Base-by-base conservation (phyloP, 1,140 invertebrate genomes). In the Lucilia sericata region DNA sequence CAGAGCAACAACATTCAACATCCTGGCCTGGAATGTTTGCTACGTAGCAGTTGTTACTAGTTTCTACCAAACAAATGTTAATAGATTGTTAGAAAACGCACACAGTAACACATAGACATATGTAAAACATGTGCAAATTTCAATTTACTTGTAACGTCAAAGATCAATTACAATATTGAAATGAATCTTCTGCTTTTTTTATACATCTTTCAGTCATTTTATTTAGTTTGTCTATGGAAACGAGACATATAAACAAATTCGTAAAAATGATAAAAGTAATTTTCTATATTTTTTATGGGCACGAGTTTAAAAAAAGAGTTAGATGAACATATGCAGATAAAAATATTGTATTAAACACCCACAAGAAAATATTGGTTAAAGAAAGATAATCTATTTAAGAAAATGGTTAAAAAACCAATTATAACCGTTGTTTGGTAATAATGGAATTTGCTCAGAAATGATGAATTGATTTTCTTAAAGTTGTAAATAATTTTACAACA, bases 151-250 rank as follows among this genome's bases (percentile, higher is more conserved):
- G 65, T 21, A 70, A 70, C 65, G 65, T 21, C 65, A 70, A 70
- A 70, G 65, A 70, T 70, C 65, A 70, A 70, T 70, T 21, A 70
- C 65, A 70, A 70, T 70, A 70, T 70, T 70, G 65, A 70, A 70
- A 70, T 21, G 65, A 70, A 70, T 70, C 21, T 70, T 70, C 21
- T 60, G 5, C 21, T 70, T 70, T 30, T 30, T 30, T 30, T 30
- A 30, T 30, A 70, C n/a, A 60, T 70, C 65, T 70, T 70, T 19
- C 9, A 70, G 51, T 17, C 51, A 17, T 2, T 10, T 13, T 55
- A 55, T 13, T 42, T 55, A 14, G 51, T 55, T 55, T 55, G 51
- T 13, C 51, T 55, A 55, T 55, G 51, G 12, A 55, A 55, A 12
- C 5, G 51, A 55, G 51, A 55, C 51, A 55, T 17, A 55, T 2